These are phyloP conservation scores for Hartigia nigra DNA, from an alignment of 2,888 invertebrate species.

Conservation along the genomic window DNA sequence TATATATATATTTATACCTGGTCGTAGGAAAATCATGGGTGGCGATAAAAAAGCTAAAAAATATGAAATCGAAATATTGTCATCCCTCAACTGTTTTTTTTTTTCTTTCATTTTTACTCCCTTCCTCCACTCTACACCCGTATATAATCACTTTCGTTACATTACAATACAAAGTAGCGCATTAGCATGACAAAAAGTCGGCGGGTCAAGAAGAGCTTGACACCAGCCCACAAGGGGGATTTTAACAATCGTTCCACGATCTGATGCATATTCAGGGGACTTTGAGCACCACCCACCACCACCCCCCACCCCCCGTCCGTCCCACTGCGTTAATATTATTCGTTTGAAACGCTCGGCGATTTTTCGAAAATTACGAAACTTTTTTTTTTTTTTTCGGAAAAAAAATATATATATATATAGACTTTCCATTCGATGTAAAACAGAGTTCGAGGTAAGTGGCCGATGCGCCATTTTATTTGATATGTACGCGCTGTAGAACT, in stretches of 20 bases:
- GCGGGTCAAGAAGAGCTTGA: conserved; percentile 57
- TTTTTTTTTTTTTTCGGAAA: too few species aligned
- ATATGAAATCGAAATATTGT: neutral
- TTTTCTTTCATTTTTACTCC: too few species aligned
- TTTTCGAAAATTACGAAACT: too few species aligned
- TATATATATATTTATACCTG: neutral
- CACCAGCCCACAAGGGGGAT: conserved; percentile 49
- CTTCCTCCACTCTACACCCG: conserved; percentile 37
- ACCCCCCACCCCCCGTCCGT: conserved; percentile 29
- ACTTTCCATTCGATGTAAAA: neutral
- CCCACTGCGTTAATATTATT: conserved; percentile 19
- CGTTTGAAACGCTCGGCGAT: neutral
- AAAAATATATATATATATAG: too few species aligned
- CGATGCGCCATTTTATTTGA: neutral
- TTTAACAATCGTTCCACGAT: conserved; percentile 47
- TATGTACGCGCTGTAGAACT: neutral
- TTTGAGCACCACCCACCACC: too few species aligned
- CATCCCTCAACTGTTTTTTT: neutral
- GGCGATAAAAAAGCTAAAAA: too few species aligned
- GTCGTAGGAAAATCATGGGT: neutral
- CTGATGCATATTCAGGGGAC: conserved; percentile 59
- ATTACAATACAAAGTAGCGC: conserved; percentile 62
- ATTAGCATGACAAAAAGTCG: conserved; percentile 61
- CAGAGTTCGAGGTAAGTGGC: neutral
- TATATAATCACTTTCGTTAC: conserved; percentile 54